Conservation (phyloP, 2,113 vertebrate species). For the Poicephalus gulielmi region DNA sequence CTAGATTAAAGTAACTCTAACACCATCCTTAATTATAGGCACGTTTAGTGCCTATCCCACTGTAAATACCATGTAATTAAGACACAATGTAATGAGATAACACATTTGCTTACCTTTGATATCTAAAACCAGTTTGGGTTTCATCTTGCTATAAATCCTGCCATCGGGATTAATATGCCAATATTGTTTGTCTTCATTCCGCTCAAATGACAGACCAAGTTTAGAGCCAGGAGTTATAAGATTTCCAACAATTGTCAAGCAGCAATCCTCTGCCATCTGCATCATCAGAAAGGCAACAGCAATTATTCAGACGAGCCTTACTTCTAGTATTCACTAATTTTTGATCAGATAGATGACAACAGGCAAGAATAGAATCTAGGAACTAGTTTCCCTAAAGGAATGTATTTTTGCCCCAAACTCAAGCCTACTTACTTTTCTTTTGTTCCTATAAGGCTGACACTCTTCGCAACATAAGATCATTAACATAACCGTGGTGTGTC, state of each 20-base stretch:
- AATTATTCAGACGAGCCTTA: neutral
- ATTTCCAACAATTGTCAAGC: conserved; percentile 84
- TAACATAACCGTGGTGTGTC: neutral
- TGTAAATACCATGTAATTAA: conserved; percentile 35
- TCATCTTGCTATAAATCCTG: conserved; percentile 83
- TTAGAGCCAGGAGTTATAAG: conserved; percentile 88
- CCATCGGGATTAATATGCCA: conserved; percentile 89
- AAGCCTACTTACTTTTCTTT: neutral
- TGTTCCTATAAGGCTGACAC: neutral
- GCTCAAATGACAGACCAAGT: conserved; percentile 83
- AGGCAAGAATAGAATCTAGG: neutral
- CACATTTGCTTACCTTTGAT: conserved; percentile 89
- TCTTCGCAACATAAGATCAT: neutral
- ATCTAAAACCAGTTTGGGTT: conserved; percentile 89
- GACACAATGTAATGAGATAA: conserved; percentile 31
- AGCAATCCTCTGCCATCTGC: conserved; percentile 90
- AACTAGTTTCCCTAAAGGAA: neutral
- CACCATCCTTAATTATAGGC: conserved; percentile 36
- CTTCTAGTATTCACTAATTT: neutral
- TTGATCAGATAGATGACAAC: neutral
- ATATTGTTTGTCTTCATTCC: conserved; percentile 81
- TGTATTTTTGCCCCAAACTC: neutral
- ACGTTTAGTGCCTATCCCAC: conserved; percentile 13
- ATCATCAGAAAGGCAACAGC: neutral
- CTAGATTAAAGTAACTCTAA: conserved; percentile 37